Base-by-base conservation (phyloP, 2,888 invertebrate genomes). In the Drosophila birchii region DNA sequence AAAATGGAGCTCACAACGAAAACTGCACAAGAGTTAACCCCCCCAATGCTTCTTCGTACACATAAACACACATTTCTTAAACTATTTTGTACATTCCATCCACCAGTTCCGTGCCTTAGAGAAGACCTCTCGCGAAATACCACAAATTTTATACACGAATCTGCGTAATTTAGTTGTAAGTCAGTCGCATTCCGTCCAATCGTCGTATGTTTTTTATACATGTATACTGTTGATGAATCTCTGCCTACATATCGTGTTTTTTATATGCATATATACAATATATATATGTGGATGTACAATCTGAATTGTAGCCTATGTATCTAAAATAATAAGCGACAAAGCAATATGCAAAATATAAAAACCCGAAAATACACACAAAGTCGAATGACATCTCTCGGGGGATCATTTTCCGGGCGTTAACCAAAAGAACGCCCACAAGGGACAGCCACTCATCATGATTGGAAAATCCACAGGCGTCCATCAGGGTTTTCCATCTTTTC, bases 91-190 rank as follows among this genome's bases (percentile, higher is more conserved):
- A 72, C 84, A 73, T 74, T 79, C 72, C 78, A 68, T 61, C 59
- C 76, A 88, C 72, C 81, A 73, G 62, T 78, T 76, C 53, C 73
- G 83, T 83, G 83, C 83, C 87, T 83, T 86, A 85, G 59, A 81
- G 72, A 84, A 84, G 57, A 62, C 51, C 54, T 60, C 57, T 78
- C 73, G 76, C 68, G 29, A 66, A 44, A 49, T 57, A 61, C 47
- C 58, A 72, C 63, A 56, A 63, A 64, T 59, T 76, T 62, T 68
- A 67, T 47, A 69, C 70, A 66, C 45, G 68, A 73, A 69, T 75
- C 67, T 60, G 54, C 39, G 68, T 76, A 68, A 68, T 49, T 55
- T 80, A 83, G 80, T 62, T 62, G 14, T 83, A 88, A 83, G 81
- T 43, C 41, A 34, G 23, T 62, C 26, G 62, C 58, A 66, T 75